Conservation (phyloP, 2,113 vertebrate genomes). For the Nansenia antarctica region DNA sequence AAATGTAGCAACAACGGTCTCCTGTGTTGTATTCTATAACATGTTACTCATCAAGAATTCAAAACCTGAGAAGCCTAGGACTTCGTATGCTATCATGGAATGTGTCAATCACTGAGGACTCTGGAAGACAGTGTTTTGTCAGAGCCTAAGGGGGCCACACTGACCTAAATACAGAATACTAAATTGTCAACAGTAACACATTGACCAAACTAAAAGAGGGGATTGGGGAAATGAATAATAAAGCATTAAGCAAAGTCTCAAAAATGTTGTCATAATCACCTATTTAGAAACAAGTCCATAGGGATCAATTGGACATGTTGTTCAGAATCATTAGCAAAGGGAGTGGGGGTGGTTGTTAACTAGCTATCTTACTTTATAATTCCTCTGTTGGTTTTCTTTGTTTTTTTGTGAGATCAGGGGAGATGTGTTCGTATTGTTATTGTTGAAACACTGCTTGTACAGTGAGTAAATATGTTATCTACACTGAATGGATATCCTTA, state of each 20-base stretch:
- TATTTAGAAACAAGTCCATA: neutral
- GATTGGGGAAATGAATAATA: conserved; percentile 45
- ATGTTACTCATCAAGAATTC: conserved; percentile 72
- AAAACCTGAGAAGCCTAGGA: conserved; percentile 65
- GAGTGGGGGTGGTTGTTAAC: conserved; percentile 9
- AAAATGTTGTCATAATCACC: neutral
- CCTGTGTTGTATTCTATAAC: conserved; percentile 65
- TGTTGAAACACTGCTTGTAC: conserved; percentile 26
- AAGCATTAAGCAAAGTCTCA: neutral
- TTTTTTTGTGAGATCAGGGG: conserved; percentile 1
- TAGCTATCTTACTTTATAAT: conserved; percentile 27
- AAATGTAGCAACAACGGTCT: conserved; percentile 41
- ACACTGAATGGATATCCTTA: conserved; percentile 24
- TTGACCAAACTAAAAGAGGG: conserved; percentile 52
- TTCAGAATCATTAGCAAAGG: neutral
- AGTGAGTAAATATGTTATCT: conserved; percentile 7
- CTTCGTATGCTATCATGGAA: conserved; percentile 71
- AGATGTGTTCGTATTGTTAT: conserved; percentile 46
- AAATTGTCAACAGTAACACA: conserved; percentile 71
- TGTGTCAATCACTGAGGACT: conserved; percentile 74
- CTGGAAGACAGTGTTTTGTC: conserved; percentile 72
- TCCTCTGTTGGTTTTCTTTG: conserved; percentile 36
- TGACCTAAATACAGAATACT: conserved; percentile 82
- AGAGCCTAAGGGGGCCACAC: conserved; percentile 72
- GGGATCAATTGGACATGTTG: neutral